Evolutionary conservation across 2,113 vertebrate species (phyloP), one percentile per base, ranked within the genome.

Genomic region (Pseudois nayaur): DNA sequence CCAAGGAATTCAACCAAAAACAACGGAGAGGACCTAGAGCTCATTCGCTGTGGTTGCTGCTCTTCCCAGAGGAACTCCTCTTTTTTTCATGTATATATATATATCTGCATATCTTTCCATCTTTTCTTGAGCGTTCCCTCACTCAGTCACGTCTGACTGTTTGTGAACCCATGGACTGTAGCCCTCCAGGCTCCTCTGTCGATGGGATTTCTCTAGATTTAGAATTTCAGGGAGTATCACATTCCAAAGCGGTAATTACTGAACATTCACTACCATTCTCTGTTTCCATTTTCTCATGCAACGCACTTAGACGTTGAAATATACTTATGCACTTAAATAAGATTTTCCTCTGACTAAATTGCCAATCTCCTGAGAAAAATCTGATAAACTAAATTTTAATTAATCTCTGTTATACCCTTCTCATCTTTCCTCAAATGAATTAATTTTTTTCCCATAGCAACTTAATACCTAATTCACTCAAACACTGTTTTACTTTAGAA

Each of bases 371-470:
- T 87, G 96, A 97, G 98, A 97, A 97, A 98, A 97, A 95, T 97
- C 94, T 93, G 97, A 98, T 98, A 97, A 98, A 98, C 97, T 93
- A 97, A 97, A 97, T 95, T 98, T 98, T 98, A 98, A 98, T 98
- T 98, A 98, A 97, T 98, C 95, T 98, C 92, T 3, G 29, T 94
- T 98, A 97, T 94, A 96, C 84, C 48, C 96, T 94, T 95, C 97
- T 97, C 95, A 93, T 98, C 96, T 97, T 97, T 71, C 96, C 96
- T 98, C 95, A 29, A 88, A 96, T 97, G 97, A 97, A 97, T 98
- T 98, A 92, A 94, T 94, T 92, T 96, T 71, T 95, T 95, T 94
- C 97, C 98, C 94, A 89, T 59, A 93, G 97, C 95, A 97, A 97
- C 95, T 97, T 96, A 96, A 97, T 97, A 89, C 89, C 71, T 74